These are phyloP conservation scores for Ophiothrix spiculata DNA, from an alignment of 35 echinoderm and acorn worm genomes.

Conservation along the genomic window DNA sequence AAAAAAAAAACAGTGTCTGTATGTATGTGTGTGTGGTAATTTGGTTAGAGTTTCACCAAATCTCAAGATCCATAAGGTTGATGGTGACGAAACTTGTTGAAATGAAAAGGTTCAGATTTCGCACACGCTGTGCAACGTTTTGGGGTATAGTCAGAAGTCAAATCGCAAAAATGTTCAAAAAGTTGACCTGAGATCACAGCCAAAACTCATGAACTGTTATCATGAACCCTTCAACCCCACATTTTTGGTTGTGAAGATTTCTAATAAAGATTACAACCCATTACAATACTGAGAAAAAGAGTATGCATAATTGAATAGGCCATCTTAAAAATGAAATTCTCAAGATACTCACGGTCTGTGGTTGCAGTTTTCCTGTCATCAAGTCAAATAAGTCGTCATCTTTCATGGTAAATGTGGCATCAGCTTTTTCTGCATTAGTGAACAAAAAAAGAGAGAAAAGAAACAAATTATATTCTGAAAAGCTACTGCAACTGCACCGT, in stretches of 20 bases:
- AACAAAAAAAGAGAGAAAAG: neutral
- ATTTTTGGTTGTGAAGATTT: neutral
- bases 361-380: slow-evolving; percentile 80
- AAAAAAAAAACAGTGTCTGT: neutral
- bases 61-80: no score
- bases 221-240: neutral
- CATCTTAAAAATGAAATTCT: no score
- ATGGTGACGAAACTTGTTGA: no score
- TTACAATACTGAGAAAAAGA: no score
- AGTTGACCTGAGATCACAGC: neutral
- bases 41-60: no score
- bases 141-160: neutral
- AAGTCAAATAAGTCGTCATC: slow-evolving; percentile 72
- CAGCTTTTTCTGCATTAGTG: slow-evolving; percentile 68
- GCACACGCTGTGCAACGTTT: no score
- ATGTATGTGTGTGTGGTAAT: no score
- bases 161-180: neutral
- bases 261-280: neutral
- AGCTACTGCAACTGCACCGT: neutral
- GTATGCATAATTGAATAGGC: no score
- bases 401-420: slow-evolving; percentile 82
- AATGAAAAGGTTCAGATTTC: no score
- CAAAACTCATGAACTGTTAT: neutral
- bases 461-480: neutral
- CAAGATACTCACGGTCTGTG: slow-evolving; percentile 67